Base-by-base conservation (phyloP, 2,113 vertebrate genomes). In the Limnothrissa miodon region DNA sequence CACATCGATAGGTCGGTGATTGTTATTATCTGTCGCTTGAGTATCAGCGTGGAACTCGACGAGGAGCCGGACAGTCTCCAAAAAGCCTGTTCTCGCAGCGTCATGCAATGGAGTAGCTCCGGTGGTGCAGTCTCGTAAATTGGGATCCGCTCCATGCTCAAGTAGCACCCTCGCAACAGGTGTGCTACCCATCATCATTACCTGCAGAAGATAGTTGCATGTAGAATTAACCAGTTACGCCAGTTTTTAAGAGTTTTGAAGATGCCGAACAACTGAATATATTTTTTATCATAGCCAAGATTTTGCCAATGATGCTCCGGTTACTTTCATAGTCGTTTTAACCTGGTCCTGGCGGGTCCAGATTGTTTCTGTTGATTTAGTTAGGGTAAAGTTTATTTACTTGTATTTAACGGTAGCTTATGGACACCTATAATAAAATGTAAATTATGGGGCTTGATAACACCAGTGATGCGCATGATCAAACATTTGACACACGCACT, bases 151-250 rank as follows among this genome's bases (percentile, higher is more conserved):
- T n/a, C 96, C 95, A 9, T 88, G 80, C 8, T 36, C 11, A 80
- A 99, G 93, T 15, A 99, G 85, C 62, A 96, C 44, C 80, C 80
- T 81, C 0, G 96, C 96, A 78, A 97, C 90, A 0, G 74, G 13
- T 0, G 89, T 8, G 88, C 85, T 95, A 29, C 96, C 97, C 96
- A 98, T 95, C 96, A 95, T 98, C 97, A 97, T 96, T 81, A 97
- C 96, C 96, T 97, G 84, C 0, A 25, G 74, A n/a, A 45, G 36
- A 33, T 42, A 79, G 8, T 13, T 29, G 59, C n/a, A n/a, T n/a
- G n/a, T n/a, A 29, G 1, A 29, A 62, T 62, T 23, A 23, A 2
- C 42, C 42, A 4, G 7, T 29, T 29, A 29, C n/a, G 9, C n/a
- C 25, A 29, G n/a, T n/a, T n/a, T 5, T 21, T n/a, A 7, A 25